Evolutionary conservation across 2,797 vertebrate species (phyloP).

Genomic region (Aldrovandia affinis): DNA sequence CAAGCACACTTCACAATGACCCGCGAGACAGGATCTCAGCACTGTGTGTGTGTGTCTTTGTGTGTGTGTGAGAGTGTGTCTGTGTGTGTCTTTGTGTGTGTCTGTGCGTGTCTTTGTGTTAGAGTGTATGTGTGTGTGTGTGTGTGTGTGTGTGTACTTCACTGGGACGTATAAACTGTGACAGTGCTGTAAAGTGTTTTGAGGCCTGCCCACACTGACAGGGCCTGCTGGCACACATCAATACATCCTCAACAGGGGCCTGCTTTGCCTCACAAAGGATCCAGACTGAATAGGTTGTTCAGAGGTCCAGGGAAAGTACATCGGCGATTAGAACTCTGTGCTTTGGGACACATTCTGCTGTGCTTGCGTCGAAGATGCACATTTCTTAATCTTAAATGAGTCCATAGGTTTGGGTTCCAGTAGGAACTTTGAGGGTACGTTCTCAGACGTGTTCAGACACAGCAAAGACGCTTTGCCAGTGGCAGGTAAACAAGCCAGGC

Average conservation of each 20-base stretch:
- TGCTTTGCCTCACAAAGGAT: not conserved
- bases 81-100: not conserved
- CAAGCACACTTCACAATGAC: not conserved
- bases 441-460: too few species aligned
- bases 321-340: not conserved
- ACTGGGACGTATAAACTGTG: not conserved
- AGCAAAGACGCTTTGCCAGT: not conserved
- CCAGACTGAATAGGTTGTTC: not conserved
- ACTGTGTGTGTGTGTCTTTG: not conserved
- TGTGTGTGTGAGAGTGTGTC: not conserved
- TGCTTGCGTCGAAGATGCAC: not conserved
- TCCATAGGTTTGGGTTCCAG: not conserved
- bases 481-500: not conserved
- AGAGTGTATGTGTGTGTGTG: too few species aligned
- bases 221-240: not conserved
- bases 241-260: not conserved
- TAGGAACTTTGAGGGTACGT: not conserved
- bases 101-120: too few species aligned
- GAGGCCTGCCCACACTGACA: not conserved
- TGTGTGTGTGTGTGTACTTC: not conserved
- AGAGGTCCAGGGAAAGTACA: not conserved
- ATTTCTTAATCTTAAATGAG: not conserved
- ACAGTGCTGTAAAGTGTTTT: not conserved
- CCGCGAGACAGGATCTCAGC: not conserved
- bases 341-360: not conserved